Base-by-base conservation (phyloP, 1,140 invertebrate genomes). In the Panulirus ornatus region DNA sequence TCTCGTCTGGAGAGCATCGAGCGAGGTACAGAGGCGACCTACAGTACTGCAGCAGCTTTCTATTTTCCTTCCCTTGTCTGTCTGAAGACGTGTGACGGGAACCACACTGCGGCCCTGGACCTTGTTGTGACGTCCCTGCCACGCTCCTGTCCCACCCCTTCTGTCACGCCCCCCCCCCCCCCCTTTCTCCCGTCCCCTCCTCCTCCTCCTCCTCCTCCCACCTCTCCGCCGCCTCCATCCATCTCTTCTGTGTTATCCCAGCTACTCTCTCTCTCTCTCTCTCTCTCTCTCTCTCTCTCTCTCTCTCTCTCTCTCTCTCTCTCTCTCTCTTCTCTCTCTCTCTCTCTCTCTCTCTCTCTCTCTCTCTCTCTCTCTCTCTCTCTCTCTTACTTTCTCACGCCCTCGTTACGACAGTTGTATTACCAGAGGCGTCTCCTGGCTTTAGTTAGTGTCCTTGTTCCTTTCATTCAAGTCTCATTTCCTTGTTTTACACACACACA, bases 121-220 rank as follows among this genome's bases (percentile, higher is more conserved):
- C n/a, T n/a, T n/a, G n/a, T n/a, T n/a, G n/a, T n/a, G n/a, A 3
- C 51, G 76, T 79, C 42, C 54, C 44, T 47, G 44, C 42, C 73
- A 27, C 40, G 73, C 38, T n/a, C 38, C 51, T 30, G 42, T 51
- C 51, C 30, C 51, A 34, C 44, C 76, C 51, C 44, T 51, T 22
- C 38, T 76, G 36, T 42, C 73, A 76, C 36, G 73, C 38, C 19
- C 5, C 71, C 30, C 40, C 34, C 36, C 34, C 40, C 71, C 27
- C 6, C 71, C 34, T 75, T 34, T 8, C 30, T 75, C 34, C 40
- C 30, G 16, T 36, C 34, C 40, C 6, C 30, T 34, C 16, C 27
- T n/a, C 34, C 71, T 38, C 40, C 34, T 73, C 71, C 71, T 34
- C 11, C 36, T 9, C 36, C 27, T 58, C n/a, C 36, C 36, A 9